phyloP scores from a whole-genome alignment of 2,888 invertebrate species.

The Dysmachus trigonus region DNA sequence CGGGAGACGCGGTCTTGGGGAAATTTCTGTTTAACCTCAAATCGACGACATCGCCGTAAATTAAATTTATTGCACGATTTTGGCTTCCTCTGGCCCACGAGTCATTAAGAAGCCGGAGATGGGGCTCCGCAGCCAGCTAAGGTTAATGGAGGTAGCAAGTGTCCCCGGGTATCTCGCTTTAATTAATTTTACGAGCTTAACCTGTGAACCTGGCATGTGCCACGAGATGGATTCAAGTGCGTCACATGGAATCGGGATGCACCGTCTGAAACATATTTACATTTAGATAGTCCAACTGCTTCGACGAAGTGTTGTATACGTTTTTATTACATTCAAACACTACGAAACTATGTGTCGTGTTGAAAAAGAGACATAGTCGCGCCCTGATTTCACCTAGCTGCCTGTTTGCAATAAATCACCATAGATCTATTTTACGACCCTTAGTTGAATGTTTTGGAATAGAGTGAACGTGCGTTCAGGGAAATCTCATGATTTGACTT shows the following conservation, averaged over 20 bases:
- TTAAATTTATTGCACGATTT: constrained; percentile 43
- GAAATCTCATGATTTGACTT: not conserved
- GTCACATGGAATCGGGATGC: not conserved
- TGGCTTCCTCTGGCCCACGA: not conserved
- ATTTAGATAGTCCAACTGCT: not conserved
- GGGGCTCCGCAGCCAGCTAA: not conserved
- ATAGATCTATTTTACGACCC: not conserved
- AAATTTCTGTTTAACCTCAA: constrained; percentile 43
- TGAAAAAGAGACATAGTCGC: not conserved
- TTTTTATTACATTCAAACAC: not conserved
- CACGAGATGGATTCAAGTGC: not conserved
- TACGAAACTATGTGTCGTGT: not conserved
- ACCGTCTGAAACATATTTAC: not conserved
- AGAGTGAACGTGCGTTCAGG: not conserved
- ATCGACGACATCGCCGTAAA: constrained; percentile 43
- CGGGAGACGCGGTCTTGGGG: constrained; percentile 12
- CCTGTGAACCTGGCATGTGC: constrained; percentile 14
- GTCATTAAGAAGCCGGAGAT: not conserved
- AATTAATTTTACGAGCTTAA: constrained; percentile 11
- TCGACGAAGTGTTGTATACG: not conserved
- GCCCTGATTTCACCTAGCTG: not conserved
- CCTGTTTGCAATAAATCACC: not conserved
- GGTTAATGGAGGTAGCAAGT: constrained; percentile 28
- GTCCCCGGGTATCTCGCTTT: not conserved
- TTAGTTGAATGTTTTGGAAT: too few relatives aligned